Evolutionary conservation across 2,113 vertebrate genomes (phyloP).

Genomic region (Laterallus jamaicensis): DNA sequence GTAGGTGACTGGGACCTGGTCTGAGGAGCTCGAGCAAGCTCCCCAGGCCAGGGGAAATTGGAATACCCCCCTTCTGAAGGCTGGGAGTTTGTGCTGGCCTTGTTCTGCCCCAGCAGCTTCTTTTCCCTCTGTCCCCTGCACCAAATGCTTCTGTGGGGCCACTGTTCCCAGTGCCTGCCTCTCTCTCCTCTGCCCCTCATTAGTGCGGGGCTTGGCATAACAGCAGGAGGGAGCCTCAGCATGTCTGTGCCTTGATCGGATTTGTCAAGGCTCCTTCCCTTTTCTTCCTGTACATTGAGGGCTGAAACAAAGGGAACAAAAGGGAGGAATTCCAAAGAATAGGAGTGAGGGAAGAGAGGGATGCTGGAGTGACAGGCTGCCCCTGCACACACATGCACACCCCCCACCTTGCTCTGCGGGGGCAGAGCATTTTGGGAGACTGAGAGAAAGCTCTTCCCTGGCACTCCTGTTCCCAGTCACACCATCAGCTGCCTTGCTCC

Average conservation of each 20-base stretch:
- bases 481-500: neutral
- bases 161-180: conserved; percentile 1
- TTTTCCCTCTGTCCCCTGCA: neutral
- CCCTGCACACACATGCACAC: neutral
- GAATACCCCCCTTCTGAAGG: neutral
- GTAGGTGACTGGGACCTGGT: neutral
- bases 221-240: conserved; percentile 61
- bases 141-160: neutral
- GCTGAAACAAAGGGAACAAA: conserved; percentile 70
- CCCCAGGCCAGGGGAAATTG: neutral
- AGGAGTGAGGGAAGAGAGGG: conserved; percentile 9
- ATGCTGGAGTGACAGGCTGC: conserved; percentile 26
- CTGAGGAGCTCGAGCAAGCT: neutral
- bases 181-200: conserved; percentile 50
- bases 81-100: neutral
- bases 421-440: neutral
- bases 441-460: neutral
- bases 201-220: conserved; percentile 54
- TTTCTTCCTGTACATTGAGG: conserved; percentile 72
- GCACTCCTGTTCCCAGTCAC: neutral
- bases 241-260: conserved; percentile 63
- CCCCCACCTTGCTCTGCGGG: neutral
- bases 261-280: conserved; percentile 71
- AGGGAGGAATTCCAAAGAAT: conserved; percentile 60
- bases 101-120: neutral